phyloP scores from a whole-genome alignment of 2,113 vertebrate species.

The Rhadina sibilatrix region DNA sequence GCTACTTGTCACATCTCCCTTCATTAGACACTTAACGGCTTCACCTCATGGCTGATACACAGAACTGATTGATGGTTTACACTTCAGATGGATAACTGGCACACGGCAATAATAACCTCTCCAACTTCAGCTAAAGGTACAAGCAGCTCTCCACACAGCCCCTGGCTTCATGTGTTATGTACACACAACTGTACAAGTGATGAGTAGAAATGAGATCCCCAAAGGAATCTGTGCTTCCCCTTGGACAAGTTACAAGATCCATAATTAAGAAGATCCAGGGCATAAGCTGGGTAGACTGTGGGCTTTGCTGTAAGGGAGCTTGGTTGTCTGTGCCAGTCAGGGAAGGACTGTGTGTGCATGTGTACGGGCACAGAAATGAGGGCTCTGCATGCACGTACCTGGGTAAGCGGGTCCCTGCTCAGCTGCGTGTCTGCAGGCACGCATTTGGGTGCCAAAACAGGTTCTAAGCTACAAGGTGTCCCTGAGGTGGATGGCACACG shows the following conservation, averaged over 20 bases:
- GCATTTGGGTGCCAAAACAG: background rate
- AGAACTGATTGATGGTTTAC: background rate
- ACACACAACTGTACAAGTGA: background rate
- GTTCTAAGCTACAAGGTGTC: background rate
- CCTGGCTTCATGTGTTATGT: background rate
- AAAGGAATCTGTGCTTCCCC: background rate
- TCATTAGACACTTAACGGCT: background rate
- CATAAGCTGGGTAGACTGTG: background rate
- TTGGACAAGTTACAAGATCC: background rate
- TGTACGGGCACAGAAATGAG: background rate
- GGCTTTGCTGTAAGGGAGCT: background rate
- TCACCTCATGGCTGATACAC: background rate
- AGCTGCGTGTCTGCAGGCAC: background rate
- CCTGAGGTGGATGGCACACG: background rate
- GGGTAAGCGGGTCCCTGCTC: background rate
- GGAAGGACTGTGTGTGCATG: background rate
- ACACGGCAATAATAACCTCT: background rate
- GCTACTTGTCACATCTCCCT: background rate
- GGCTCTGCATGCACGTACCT: accelerated
- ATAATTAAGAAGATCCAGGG: background rate
- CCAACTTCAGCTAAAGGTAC: background rate
- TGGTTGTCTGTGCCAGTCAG: background rate
- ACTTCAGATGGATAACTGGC: background rate
- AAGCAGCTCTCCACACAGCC: background rate
- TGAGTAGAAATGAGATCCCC: background rate